Conservation (phyloP, 2,113 vertebrate species). For the Catagonus wagneri region DNA sequence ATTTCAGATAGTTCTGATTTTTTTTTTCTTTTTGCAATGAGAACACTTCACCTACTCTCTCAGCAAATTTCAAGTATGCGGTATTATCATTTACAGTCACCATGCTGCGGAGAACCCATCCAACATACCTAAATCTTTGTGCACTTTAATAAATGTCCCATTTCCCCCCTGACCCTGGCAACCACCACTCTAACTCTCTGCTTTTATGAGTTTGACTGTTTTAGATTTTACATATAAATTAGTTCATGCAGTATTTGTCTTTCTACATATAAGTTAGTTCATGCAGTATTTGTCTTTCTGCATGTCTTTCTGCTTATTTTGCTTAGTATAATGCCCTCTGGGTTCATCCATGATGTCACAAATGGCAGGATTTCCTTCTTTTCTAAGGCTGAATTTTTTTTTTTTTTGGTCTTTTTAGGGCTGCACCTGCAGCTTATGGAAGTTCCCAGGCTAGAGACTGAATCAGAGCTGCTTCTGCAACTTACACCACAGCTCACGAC, state of each 20-base stretch:
- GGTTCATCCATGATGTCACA: not conserved
- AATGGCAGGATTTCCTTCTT: not conserved
- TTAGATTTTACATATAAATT: not conserved
- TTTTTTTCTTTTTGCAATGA: not conserved
- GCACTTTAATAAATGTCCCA: not conserved
- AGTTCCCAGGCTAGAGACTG: no score
- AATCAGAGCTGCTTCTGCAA: no score
- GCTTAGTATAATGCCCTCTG: not conserved
- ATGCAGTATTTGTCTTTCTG: not conserved
- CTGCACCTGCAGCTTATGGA: no score
- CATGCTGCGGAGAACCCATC: not conserved
- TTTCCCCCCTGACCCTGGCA: not conserved
- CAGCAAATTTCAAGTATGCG: not conserved
- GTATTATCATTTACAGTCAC: not conserved
- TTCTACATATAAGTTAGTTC: not conserved
- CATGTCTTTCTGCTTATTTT: no score
- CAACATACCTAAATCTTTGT: not conserved
- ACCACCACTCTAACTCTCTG: not conserved
- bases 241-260: not conserved
- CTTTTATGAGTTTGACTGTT: not conserved
- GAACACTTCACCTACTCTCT: not conserved
- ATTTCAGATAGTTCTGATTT: not conserved
- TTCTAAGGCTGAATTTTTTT: not conserved
- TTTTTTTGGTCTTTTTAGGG: no score
- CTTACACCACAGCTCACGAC: no score